Base-by-base conservation (phyloP, 2,888 invertebrate species). In the Synergus umbraculus region DNA sequence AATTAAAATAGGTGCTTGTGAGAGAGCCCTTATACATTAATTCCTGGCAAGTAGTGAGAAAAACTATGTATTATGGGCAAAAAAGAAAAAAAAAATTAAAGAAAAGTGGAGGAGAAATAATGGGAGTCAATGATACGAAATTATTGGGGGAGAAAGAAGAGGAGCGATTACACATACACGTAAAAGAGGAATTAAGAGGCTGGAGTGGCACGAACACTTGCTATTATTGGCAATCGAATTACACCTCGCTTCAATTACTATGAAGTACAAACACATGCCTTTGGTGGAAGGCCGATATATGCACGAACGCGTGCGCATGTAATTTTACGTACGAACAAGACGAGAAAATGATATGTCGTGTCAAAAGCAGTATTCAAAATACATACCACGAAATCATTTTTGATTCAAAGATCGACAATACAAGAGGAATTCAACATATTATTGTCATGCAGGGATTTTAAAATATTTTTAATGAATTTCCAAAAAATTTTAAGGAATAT, bases 211-310 rank as follows among this genome's bases (percentile, higher is more conserved):
- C 49, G 79, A 79, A 79, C 37, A 77, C 69, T 81, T 77, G 81
- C 81, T 80, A 83, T 83, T 82, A 82, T 81, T 79, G 82, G 81
- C 84, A 82, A 83, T 84, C 82, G 80, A 84, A 84, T 84, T 84
- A 84, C 83, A 80, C 76, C 46, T 84, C 79, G 79, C 79, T 82
- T 84, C 82, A 84, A 84, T 84, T 84, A 84, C 83, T 80, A 82
- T 81, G 83, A 43, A 46, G 64, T 76, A 82, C 80, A 73, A 79
- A 81, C 78, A 79, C 77, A 79, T 77, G 80, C 81, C 82, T 79
- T 76, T 69, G 77, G 54, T 78, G 63, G 73, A 60, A 69, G 67
- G 67, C 78, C 77, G 77, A 76, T 78, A 60, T 22, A 77, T 80
- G 79, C 80, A 76, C 76, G 83, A 82, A 69, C 69, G 83, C 82